A percentile compares a stretch with the other conserved stretches of the same genome.
phyloP scores from a whole-genome alignment of 1,140 invertebrate species.

The Drosophila nigrodunni region DNA sequence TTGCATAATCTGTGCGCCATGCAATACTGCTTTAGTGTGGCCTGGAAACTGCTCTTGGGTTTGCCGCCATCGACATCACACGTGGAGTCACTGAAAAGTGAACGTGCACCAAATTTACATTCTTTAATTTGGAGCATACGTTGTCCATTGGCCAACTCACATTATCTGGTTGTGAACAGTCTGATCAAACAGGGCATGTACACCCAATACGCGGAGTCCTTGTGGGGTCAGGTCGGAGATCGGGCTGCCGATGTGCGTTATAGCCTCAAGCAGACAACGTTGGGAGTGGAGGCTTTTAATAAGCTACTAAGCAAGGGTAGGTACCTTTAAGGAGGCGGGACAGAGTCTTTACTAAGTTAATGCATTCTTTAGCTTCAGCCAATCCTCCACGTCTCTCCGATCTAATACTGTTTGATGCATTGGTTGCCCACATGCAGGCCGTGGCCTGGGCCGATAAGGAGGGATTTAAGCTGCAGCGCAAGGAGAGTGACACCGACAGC shows the following conservation, averaged over 20 bases:
- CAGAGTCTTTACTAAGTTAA: not conserved
- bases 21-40: constrained; percentile 93
- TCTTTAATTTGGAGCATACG: constrained; percentile 86
- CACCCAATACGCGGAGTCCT: constrained; percentile 77
- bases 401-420: constrained; percentile 73
- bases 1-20: constrained; percentile 91
- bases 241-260: constrained; percentile 74
- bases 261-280: constrained; percentile 72
- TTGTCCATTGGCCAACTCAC: constrained; percentile 64
- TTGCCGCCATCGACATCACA: constrained; percentile 95
- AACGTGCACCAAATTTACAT: constrained; percentile 85
- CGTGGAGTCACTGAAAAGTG: constrained; percentile 90
- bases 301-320: constrained; percentile 67
- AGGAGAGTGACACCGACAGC: constrained; percentile 57
- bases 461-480: constrained; percentile 62
- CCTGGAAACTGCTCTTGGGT: constrained; percentile 88
- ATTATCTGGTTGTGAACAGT: constrained; percentile 82
- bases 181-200: constrained; percentile 84
- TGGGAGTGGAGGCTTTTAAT: constrained; percentile 79
- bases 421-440: constrained; percentile 81
- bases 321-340: not conserved
- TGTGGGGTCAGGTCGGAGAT: constrained; percentile 79
- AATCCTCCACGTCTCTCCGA: constrained; percentile 77
- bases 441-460: constrained; percentile 77
- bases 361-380: constrained; percentile 32